Percentiles rank a stretch among this genome's conserved stretches.
Evolutionary conservation across 2,797 vertebrate genomes (phyloP).

Genomic region (Erithacus rubecula): DNA sequence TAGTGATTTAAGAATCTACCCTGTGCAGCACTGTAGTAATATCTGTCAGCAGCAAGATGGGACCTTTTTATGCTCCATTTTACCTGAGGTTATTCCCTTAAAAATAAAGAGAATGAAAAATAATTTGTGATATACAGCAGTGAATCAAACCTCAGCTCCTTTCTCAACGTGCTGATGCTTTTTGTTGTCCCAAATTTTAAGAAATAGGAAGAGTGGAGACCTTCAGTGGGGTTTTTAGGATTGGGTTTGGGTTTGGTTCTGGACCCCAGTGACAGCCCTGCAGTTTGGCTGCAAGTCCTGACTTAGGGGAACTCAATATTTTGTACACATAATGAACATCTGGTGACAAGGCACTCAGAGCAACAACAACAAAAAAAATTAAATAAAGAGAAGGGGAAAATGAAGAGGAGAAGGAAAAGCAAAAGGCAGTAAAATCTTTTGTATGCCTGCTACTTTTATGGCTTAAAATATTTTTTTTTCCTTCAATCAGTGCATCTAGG

Average conservation of each 20-base stretch:
- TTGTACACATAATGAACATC: constrained; percentile 76
- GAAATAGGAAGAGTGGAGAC: not conserved
- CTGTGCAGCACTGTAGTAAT: not conserved
- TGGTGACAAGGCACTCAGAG: constrained; percentile 72
- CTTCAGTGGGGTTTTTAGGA: not conserved
- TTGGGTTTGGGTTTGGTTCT: not conserved
- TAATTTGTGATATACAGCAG: not conserved
- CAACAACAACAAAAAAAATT: not conserved
- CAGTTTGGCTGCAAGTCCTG: constrained; percentile 1
- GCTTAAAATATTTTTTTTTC: constrained; percentile 68
- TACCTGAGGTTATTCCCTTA: not conserved
- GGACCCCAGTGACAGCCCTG: not conserved
- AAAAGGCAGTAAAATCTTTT: constrained; percentile 72
- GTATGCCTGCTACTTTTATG: constrained; percentile 70
- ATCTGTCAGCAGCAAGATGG: not conserved
- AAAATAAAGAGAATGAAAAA: not conserved
- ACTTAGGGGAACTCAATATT: constrained; percentile 19
- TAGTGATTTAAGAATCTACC: not conserved
- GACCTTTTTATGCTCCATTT: not conserved
- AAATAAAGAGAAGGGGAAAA: not conserved
- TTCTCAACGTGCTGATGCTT: not conserved
- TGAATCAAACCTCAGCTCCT: not conserved
- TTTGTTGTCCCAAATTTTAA: not conserved
- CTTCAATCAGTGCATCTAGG: constrained; percentile 64
- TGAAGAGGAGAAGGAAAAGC: constrained; percentile 38